phyloP scores from a whole-genome alignment of 1,140 invertebrate genomes.

The Drosophila ohnishii region DNA sequence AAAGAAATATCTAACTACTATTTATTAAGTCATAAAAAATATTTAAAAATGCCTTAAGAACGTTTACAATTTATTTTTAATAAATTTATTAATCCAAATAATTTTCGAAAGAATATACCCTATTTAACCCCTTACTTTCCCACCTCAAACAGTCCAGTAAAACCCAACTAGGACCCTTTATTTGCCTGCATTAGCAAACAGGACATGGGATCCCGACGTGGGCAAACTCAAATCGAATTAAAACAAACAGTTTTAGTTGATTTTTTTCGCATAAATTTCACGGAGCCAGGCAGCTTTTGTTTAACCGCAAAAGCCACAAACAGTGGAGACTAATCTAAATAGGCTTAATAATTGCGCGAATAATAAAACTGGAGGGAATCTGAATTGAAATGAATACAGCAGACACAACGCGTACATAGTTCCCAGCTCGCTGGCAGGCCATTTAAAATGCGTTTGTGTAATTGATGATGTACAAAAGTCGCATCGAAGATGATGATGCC shows the following conservation, averaged over 20 bases:
- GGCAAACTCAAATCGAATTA: slow-evolving; percentile 59
- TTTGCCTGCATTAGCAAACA: slow-evolving; percentile 29
- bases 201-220: slow-evolving; percentile 6
- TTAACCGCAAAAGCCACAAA: slow-evolving; percentile 53
- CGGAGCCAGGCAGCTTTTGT: not conserved
- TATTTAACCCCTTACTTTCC: not conserved
- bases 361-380: slow-evolving; percentile 14
- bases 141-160: slow-evolving; percentile 6
- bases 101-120: not conserved
- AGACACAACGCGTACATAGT: slow-evolving; percentile 12
- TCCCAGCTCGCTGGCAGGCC: slow-evolving; percentile 45
- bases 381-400: slow-evolving; percentile 17
- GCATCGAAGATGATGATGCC: slow-evolving; percentile 61
- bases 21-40: not conserved
- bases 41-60: too few relatives aligned
- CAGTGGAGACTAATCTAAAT: slow-evolving; percentile 65
- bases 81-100: not conserved
- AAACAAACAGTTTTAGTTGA: slow-evolving; percentile 58
- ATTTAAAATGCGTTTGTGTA: slow-evolving; percentile 69
- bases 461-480: slow-evolving; percentile 59
- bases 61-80: not conserved
- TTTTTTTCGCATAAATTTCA: slow-evolving; percentile 34
- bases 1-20: not conserved
- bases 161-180: slow-evolving; percentile 26
- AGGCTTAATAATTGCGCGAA: slow-evolving; percentile 54